A percentile compares a stretch with the other conserved stretches of the same genome.
Evolutionary conservation across 2,113 vertebrate species (phyloP).

Genomic region (Oceanites oceanicus): DNA sequence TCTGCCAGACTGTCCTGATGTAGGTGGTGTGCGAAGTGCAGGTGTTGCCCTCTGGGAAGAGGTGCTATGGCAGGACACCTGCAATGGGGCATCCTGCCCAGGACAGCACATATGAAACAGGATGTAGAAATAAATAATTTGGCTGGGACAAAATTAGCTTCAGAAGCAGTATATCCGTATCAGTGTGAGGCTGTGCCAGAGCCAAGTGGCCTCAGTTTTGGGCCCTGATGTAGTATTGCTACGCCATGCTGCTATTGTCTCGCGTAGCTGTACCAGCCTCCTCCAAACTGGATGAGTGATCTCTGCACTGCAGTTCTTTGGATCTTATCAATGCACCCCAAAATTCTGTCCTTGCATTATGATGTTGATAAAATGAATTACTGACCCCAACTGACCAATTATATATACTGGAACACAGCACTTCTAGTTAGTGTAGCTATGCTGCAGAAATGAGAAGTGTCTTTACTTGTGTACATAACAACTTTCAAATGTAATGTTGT

Average conservation of each 20-base stretch:
- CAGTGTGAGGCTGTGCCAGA: not conserved
- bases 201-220: not conserved
- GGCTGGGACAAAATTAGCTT: rapidly evolving
- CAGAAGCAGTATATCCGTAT: not conserved
- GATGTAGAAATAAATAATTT: not conserved
- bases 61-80: not conserved
- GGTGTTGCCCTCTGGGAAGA: not conserved
- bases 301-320: not conserved
- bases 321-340: too few species aligned
- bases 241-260: rapidly evolving
- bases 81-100: not conserved
- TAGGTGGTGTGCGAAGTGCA: rapidly evolving
- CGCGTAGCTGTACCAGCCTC: rapidly evolving
- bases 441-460: not conserved
- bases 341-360: not conserved
- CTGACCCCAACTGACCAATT: rapidly evolving
- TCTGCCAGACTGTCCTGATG: not conserved
- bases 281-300: not conserved
- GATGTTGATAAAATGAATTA: not conserved
- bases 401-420: not conserved
- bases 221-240: not conserved
- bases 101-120: not conserved
- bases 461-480: rapidly evolving
- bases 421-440: not conserved
- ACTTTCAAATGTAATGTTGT: not conserved